A percentile compares a stretch with the other conserved stretches of the same genome.
Conservation (phyloP, 2,797 vertebrate genomes). For the Rhynchonycteris naso region DNA sequence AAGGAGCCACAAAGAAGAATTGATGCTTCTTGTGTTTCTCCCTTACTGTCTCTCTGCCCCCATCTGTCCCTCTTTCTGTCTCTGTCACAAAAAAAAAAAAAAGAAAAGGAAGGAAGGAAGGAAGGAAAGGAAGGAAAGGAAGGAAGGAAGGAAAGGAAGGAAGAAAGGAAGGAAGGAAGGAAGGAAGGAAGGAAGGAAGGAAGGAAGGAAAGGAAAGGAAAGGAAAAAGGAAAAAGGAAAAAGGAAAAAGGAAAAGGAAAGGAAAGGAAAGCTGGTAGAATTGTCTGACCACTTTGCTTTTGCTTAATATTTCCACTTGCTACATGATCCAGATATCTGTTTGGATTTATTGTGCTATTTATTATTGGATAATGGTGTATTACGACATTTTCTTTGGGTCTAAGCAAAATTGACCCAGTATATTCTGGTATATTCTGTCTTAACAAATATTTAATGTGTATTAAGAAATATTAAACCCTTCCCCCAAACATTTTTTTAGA, state of each 20-base stretch:
- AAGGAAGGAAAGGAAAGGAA: too few relatives aligned
- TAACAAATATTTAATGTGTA: conserved; percentile 68
- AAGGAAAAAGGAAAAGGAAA: too few relatives aligned
- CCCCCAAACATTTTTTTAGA: conserved; percentile 64
- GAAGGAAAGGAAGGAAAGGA: conserved; percentile 53
- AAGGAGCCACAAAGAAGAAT: too few relatives aligned
- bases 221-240: too few relatives aligned
- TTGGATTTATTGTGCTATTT: conserved; percentile 65
- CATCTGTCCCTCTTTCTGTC: too few relatives aligned
- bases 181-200: too few relatives aligned
- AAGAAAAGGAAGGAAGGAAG: too few relatives aligned
- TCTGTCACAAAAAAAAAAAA: too few relatives aligned
- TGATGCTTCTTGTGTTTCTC: too few relatives aligned
- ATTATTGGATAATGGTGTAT: conserved; percentile 29
- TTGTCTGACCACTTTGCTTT: background rate
- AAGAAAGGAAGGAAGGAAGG: conserved; percentile 66
- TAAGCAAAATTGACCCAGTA: conserved; percentile 62
- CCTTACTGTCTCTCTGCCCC: too few relatives aligned
- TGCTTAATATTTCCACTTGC: conserved; percentile 60
- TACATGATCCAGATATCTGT: conserved; percentile 48
- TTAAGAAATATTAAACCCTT: conserved; percentile 79
- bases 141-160: conserved; percentile 57
- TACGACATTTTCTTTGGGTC: conserved; percentile 59
- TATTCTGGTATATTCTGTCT: conserved; percentile 60
- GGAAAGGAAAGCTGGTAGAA: conserved; percentile 58